phyloP scores from a whole-genome alignment of 2,113 vertebrate genomes.

The Aix galericulata region DNA sequence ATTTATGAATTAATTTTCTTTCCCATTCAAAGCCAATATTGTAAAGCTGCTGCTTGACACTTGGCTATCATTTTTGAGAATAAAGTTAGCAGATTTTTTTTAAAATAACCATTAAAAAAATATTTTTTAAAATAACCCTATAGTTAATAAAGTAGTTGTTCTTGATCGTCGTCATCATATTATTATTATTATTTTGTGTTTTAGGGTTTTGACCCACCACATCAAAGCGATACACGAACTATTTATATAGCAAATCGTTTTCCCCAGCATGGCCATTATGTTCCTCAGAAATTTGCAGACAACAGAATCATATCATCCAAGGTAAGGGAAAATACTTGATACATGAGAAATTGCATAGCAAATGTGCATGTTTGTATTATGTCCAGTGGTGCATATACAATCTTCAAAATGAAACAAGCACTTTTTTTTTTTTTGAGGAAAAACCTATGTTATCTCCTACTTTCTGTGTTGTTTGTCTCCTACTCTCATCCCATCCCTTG shows the following conservation, averaged over 20 bases:
- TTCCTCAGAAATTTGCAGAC: constrained; percentile 95
- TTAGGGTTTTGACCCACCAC: constrained; percentile 96
- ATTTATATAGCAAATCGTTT: constrained; percentile 97
- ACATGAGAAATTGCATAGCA: background rate
- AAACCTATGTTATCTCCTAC: background rate
- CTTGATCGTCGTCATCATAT: background rate
- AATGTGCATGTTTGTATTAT: background rate
- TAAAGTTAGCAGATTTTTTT: background rate
- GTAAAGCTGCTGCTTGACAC: background rate
- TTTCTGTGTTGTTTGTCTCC: background rate
- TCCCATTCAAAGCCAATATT: background rate
- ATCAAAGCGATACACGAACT: constrained; percentile 96
- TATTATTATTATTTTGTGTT: background rate
- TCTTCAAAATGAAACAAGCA: background rate
- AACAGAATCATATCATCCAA: constrained; percentile 99
- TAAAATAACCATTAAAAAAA: background rate
- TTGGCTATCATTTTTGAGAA: background rate
- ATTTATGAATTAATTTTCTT: background rate
- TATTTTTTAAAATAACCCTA: background rate
- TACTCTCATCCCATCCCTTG: background rate
- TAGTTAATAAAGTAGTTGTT: background rate
- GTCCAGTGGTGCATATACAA: background rate
- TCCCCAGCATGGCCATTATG: constrained; percentile 92
- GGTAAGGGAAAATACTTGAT: constrained; percentile 75
- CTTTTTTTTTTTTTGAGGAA: background rate